Evolutionary conservation across 2,888 invertebrate genomes (phyloP), one percentile per base, ranked within the genome.

Genomic region (Mesorhabditis spiculigera): DNA sequence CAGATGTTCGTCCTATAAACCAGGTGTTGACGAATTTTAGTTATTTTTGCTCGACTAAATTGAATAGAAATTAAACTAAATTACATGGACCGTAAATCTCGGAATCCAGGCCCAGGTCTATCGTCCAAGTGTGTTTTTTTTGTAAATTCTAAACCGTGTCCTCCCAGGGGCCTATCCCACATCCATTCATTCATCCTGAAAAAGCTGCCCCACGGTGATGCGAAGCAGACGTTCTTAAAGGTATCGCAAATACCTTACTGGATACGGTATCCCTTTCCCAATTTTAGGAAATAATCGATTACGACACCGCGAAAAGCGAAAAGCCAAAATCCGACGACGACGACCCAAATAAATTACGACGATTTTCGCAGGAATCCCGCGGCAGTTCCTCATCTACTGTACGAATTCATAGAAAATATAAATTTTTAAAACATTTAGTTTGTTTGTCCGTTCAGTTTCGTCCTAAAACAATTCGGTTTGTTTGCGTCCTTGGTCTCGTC

Each of bases 121-220:
- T 28, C 28, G 28, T 28, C 28, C 28, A 28, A 28, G 28, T 28
- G 28, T 28, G 28, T 28, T 1, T 28, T 1, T 28, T 28, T 28
- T 28, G 28, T 28, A 28, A 28, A 28, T 28, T 28, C 28, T 28
- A 28, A 28, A 28, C 28, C 28, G 3, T 28, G 28, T 28, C 28
- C 67, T 28, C 28, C 16, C 10, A 63, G 45, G 16, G 43, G 63
- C 62, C 43, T 79, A 63, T 82, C 82, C 28, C 78, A 80, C 63
- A 82, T 84, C 50, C 84, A 83, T 71, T 71, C 75, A 16, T 84
- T 81, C 73, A 81, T 84, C 16, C 68, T 83, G 42, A 76, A 74
- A 43, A 75, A 76, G 50, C 75, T 84, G 69, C 82, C 84, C 5
- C 73, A 75, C 45, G 82, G 84, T 13, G 75, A 74, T 50, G 81